Conservation (phyloP, 2,113 vertebrate species). For the Natator depressus region DNA sequence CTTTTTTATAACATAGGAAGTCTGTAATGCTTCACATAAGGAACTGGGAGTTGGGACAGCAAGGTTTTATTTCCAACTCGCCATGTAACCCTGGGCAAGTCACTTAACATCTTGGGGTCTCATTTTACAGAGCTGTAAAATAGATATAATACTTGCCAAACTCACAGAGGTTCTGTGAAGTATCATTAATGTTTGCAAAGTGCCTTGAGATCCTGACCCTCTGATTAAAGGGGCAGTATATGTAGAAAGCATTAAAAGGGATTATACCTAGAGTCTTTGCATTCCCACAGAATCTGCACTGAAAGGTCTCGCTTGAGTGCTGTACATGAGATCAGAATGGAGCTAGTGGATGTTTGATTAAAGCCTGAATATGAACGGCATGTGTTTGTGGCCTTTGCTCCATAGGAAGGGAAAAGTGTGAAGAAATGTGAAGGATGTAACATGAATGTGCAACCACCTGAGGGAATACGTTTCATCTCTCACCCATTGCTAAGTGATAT, state of each 20-base stretch:
- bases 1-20: neutral
- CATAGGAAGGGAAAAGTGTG: neutral
- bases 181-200: neutral
- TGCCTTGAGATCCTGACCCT: neutral
- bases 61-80: neutral
- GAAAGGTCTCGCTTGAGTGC: neutral
- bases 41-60: neutral
- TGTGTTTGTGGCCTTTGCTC: neutral
- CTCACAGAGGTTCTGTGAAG: neutral
- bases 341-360: neutral
- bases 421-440: neutral
- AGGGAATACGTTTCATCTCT: neutral
- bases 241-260: neutral
- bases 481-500: accelerated
- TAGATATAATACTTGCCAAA: neutral
- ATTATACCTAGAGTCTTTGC: neutral
- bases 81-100: neutral
- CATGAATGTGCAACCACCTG: neutral
- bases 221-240: neutral
- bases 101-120: neutral
- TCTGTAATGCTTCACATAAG: neutral
- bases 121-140: neutral
- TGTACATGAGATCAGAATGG: neutral
- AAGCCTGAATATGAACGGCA: neutral
- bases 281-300: neutral